Conservation (phyloP, 2,113 vertebrate genomes). For the Callospermophilus lateralis region DNA sequence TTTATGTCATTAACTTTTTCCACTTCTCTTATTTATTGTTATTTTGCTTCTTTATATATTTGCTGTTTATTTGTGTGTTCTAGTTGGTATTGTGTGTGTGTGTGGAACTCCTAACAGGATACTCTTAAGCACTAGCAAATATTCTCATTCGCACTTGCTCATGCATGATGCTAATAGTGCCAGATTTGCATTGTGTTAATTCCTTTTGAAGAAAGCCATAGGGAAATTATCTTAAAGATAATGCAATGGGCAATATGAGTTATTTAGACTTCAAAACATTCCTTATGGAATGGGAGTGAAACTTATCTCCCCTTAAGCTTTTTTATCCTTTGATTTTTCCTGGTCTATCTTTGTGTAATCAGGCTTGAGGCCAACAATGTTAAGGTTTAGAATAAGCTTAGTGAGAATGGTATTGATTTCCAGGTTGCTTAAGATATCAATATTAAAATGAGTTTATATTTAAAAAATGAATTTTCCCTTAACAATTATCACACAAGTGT, state of each 20-base stretch:
- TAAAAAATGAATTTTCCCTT: background rate
- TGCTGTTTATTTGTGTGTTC: background rate
- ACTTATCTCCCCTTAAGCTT: background rate
- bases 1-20: background rate
- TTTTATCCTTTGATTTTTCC: background rate
- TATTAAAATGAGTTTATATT: conserved; percentile 24
- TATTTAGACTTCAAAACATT: background rate
- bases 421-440: background rate
- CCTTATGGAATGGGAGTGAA: background rate
- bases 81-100: background rate
- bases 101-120: background rate
- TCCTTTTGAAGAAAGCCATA: background rate
- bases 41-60: background rate
- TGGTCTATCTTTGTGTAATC: background rate
- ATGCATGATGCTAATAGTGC: background rate
- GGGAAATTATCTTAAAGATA: background rate
- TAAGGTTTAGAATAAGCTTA: background rate
- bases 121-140: background rate
- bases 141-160: background rate
- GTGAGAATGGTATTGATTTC: background rate
- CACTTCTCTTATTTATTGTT: background rate
- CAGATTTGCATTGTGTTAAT: background rate
- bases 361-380: background rate
- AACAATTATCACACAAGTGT: background rate
- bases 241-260: background rate